A percentile compares a stretch with the other conserved stretches of the same genome.
Evolutionary conservation across 2,113 vertebrate genomes (phyloP).

Genomic region (Oncorhynchus masou): DNA sequence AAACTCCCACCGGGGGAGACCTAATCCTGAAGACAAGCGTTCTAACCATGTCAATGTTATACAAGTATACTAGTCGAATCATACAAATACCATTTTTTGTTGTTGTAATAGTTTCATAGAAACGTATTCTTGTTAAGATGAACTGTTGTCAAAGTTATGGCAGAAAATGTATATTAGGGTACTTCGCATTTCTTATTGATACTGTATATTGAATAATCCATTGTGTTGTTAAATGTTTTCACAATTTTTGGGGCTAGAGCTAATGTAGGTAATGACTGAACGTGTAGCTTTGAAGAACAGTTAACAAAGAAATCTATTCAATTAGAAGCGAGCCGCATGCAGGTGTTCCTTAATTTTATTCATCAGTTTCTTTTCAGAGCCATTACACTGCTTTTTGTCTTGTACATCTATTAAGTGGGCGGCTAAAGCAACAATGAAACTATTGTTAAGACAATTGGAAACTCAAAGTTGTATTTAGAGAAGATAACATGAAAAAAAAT

Average conservation of each 20-base stretch:
- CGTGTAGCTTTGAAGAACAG: slow-evolving; percentile 40
- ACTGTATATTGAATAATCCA: slow-evolving; percentile 56
- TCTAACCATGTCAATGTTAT: neutral
- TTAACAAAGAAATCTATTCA: slow-evolving; percentile 69
- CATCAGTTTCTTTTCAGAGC: slow-evolving; percentile 60
- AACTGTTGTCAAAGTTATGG: slow-evolving; percentile 40
- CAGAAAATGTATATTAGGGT: slow-evolving; percentile 39
- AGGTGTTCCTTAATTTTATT: slow-evolving; percentile 75
- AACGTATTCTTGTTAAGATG: neutral
- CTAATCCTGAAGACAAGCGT: neutral
- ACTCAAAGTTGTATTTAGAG: slow-evolving; percentile 66
- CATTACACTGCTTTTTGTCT: slow-evolving; percentile 67
- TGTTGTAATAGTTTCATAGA: neutral
- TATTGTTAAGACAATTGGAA: slow-evolving; percentile 73
- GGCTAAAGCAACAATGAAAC: slow-evolving; percentile 72
- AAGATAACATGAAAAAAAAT: slow-evolving; percentile 56
- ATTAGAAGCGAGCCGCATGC: slow-evolving; percentile 58
- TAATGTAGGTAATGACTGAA: slow-evolving; percentile 59
- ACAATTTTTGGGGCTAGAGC: slow-evolving; percentile 16
- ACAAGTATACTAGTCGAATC: no score
- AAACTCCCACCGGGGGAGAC: neutral
- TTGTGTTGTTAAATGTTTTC: slow-evolving; percentile 62
- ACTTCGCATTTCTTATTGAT: slow-evolving; percentile 52
- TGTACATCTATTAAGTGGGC: slow-evolving; percentile 63
- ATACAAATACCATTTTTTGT: no score